phyloP scores from a whole-genome alignment of 2,888 invertebrate genomes.

The Nomada flava region DNA sequence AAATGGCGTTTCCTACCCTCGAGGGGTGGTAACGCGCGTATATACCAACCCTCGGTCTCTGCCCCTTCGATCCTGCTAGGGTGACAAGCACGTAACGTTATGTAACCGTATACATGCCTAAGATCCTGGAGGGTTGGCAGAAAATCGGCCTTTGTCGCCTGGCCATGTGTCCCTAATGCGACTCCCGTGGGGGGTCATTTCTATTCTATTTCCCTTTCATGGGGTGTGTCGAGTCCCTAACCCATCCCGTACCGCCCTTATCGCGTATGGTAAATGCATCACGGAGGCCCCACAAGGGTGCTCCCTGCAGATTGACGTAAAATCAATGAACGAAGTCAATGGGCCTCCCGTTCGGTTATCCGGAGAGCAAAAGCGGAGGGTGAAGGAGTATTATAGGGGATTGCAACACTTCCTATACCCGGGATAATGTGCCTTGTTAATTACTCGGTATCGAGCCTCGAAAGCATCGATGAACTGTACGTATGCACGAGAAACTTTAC shows the following conservation, averaged over 20 bases:
- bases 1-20: slow-evolving; percentile 79
- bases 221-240: slow-evolving; percentile 75
- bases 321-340: slow-evolving; percentile 84
- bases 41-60: slow-evolving; percentile 77
- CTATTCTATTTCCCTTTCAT: slow-evolving; percentile 83
- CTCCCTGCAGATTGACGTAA: slow-evolving; percentile 82
- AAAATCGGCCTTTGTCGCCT: slow-evolving; percentile 81
- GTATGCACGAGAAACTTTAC: slow-evolving; percentile 7
- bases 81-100: slow-evolving; percentile 77
- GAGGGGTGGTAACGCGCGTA: slow-evolving; percentile 76
- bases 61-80: slow-evolving; percentile 71
- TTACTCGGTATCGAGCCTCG: slow-evolving; percentile 52
- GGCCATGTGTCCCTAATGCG: slow-evolving; percentile 84
- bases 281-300: slow-evolving; percentile 81
- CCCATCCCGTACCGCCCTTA: slow-evolving; percentile 68
- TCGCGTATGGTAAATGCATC: slow-evolving; percentile 84
- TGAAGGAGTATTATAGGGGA: slow-evolving; percentile 65
- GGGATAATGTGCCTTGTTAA: slow-evolving; percentile 71
- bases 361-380: slow-evolving; percentile 37
- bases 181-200: slow-evolving; percentile 83
- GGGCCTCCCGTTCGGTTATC: slow-evolving; percentile 75
- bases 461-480: slow-evolving; percentile 14
- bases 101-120: slow-evolving; percentile 82
- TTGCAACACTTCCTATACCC: slow-evolving; percentile 62
- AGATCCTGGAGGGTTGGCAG: slow-evolving; percentile 77